Evolutionary conservation across 2,797 vertebrate genomes (phyloP), one percentile per base, ranked within the genome.

Genomic region (Limosa lapponica): DNA sequence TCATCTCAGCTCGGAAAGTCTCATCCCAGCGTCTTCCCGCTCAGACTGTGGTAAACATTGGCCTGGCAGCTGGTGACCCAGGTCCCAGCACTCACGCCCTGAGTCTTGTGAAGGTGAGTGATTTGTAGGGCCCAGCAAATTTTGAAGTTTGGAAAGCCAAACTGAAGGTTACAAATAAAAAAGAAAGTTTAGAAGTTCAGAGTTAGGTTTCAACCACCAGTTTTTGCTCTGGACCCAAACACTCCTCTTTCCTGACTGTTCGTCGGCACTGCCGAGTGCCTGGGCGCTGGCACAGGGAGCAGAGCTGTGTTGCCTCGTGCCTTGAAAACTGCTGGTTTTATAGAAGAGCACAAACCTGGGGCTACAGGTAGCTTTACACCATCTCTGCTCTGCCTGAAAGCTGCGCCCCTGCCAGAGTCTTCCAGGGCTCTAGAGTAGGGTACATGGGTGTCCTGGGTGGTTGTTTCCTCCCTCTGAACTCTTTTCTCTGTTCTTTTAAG

Each of bases 41-140:
- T 69, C 77, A 91, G 61, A 92, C 94, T 17, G 93, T 85, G 58
- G 83, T 96, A 55, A 96, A 87, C 11, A 30, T 30, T 67, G 93
- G 64, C 48, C 37, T 4, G 7, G 69, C 69, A 69, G 73, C 89
- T 32, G 55, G 71, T 52, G 82, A 89, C 27, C 24, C 80, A 27
- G 69, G 77, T n/a, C 77, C 81, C 73, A 96, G 91, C 71, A 82
- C 41, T 72, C 91, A 89, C 28, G 62, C 95, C 24, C 85, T 97
- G 41, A 96, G 81, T 59, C 67, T 97, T 65, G 67, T 96, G 74
- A 97, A 96, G 96, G 97, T 97, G 88, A 93, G 95, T 82, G 36
- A 19, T 73, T 22, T 23, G 10, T 39, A 84, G 5, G 14, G 7
- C 32, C 24, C 43, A 73, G 30, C 6, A 75, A 30, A 57, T 73